These are phyloP conservation scores for Genyomyrus donnyi DNA, from an alignment of 2,113 vertebrate species.

Conservation along the genomic window DNA sequence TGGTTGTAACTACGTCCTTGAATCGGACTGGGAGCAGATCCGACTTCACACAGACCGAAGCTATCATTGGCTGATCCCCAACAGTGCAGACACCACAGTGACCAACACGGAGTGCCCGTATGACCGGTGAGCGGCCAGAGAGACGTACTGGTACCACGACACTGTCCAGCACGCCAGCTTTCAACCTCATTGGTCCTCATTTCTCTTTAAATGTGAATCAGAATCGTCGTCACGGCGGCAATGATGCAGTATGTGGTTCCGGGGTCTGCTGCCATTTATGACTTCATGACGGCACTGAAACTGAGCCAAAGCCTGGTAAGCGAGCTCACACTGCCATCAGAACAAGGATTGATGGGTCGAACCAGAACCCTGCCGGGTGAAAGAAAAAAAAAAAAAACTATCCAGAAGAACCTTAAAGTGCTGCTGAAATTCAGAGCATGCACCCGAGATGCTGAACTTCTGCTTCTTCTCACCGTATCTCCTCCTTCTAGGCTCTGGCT, in stretches of 20 bases:
- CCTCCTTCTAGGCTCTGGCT: conserved; percentile 64
- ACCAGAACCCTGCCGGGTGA: neutral
- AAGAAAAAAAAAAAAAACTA: neutral
- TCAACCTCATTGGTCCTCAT: neutral
- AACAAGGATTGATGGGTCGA: neutral
- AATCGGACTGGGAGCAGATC: conserved; percentile 62
- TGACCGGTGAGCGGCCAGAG: conserved; percentile 59
- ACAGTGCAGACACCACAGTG: conserved; percentile 72
- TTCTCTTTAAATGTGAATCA: conserved; percentile 30
- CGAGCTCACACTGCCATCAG: neutral
- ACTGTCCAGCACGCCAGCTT: neutral
- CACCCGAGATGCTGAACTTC: neutral
- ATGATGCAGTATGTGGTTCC: conserved; percentile 61
- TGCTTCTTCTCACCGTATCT: neutral
- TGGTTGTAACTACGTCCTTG: conserved; percentile 67
- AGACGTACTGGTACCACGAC: no score
- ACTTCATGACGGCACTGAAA: conserved; percentile 63
- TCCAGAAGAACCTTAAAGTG: neutral
- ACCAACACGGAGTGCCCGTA: conserved; percentile 72
- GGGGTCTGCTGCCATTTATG: conserved; percentile 56
- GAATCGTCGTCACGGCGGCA: conserved; percentile 70
- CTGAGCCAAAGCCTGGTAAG: conserved; percentile 67
- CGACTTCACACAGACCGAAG: conserved; percentile 69
- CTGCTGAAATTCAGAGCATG: neutral
- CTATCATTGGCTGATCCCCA: conserved; percentile 78